Percentiles rank a stretch among this genome's conserved stretches.
Conservation (phyloP, 2,113 vertebrate genomes). For the Labeo rohita region DNA sequence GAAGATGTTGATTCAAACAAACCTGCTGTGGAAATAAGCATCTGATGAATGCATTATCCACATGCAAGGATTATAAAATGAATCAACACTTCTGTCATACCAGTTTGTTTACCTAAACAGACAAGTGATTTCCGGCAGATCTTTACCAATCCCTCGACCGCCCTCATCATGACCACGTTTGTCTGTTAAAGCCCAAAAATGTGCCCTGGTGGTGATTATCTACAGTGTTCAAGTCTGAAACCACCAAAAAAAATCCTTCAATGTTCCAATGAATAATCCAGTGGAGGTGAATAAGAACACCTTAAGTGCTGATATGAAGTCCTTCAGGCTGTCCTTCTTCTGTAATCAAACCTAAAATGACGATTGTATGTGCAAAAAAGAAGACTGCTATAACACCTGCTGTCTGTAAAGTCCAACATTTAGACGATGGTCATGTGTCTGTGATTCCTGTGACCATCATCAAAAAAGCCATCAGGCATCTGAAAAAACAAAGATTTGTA, state of each 20-base stretch:
- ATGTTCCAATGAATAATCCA: neutral
- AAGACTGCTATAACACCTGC: neutral
- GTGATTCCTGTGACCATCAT: conserved; percentile 61
- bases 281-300: neutral
- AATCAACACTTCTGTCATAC: neutral
- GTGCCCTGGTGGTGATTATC: neutral
- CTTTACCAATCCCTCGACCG: neutral
- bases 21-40: conserved; percentile 14
- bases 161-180: neutral
- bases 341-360: neutral
- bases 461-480: neutral
- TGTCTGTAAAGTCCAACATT: neutral
- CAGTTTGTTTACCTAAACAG: neutral
- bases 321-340: neutral
- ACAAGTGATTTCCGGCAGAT: neutral
- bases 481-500: neutral
- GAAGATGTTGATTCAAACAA: conserved; percentile 1
- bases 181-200: neutral
- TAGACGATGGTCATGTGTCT: conserved; percentile 75
- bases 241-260: neutral
- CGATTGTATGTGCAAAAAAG: neutral
- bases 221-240: neutral
- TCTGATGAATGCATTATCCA: neutral
- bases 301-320: neutral
- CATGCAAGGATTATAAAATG: neutral